A percentile compares a stretch with the other conserved stretches of the same genome.
These are phyloP conservation scores for Oxycera nigricornis DNA, from an alignment of 2,888 invertebrate species.

Conservation along the genomic window DNA sequence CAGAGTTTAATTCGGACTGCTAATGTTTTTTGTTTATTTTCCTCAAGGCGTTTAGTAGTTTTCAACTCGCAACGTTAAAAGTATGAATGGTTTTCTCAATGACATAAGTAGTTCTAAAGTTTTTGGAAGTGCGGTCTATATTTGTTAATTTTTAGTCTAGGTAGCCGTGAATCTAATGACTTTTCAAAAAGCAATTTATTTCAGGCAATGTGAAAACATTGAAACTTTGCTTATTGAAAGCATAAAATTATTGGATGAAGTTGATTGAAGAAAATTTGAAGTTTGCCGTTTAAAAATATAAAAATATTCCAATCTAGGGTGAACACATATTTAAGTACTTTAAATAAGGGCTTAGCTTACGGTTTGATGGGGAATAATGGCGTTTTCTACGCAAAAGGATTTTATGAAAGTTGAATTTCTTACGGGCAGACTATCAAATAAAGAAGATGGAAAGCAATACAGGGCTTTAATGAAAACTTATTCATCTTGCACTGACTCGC, in stretches of 20 bases:
- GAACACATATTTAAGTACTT: neutral
- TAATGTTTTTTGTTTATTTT: too few relatives aligned
- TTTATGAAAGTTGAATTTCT: slow-evolving; percentile 57
- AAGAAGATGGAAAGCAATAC: neutral
- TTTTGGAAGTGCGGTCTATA: too few relatives aligned
- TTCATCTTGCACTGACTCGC: slow-evolving; percentile 54
- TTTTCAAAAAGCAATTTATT: too few relatives aligned
- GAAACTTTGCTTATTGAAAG: too few relatives aligned
- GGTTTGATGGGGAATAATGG: slow-evolving; percentile 52
- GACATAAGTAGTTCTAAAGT: too few relatives aligned
- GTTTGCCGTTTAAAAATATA: slow-evolving; percentile 11
- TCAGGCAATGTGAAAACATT: too few relatives aligned
- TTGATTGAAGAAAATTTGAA: slow-evolving; percentile 14
- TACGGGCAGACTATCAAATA: slow-evolving; percentile 48
- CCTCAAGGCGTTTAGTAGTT: too few relatives aligned
- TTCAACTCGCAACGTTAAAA: too few relatives aligned
- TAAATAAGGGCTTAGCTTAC: neutral
- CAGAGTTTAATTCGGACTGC: too few relatives aligned
- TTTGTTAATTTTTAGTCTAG: too few relatives aligned
- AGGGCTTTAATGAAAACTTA: slow-evolving; percentile 54
- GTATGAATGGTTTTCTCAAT: too few relatives aligned
- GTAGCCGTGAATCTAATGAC: too few relatives aligned
- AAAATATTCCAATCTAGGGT: neutral
- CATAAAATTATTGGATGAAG: slow-evolving; percentile 21
- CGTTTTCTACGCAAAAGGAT: slow-evolving; percentile 59